Percentiles rank a stretch among this genome's conserved stretches.
phyloP scores from a whole-genome alignment of 2,113 vertebrate genomes.

The Pangasianodon gigas region DNA sequence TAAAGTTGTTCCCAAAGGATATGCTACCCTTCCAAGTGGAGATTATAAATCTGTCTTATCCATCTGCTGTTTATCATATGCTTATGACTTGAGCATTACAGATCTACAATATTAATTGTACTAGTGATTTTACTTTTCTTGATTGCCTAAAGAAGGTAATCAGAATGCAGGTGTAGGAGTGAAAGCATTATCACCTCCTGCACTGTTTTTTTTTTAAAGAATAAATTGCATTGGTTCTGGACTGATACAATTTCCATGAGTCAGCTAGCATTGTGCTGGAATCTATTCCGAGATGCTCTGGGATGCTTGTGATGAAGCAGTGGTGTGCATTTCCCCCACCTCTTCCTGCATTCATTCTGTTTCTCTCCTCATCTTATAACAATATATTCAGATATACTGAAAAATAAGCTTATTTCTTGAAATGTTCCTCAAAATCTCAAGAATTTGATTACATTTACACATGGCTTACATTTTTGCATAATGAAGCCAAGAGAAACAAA shows the following conservation, averaged over 20 bases:
- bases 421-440: neutral
- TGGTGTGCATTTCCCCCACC: conserved; percentile 47
- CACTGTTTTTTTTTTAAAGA: neutral
- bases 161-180: neutral
- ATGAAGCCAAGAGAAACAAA: neutral
- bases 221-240: conserved; percentile 19
- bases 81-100: neutral
- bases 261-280: conserved; percentile 38
- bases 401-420: neutral
- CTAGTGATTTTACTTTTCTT: conserved; percentile 11
- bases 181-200: conserved; percentile 15
- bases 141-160: conserved; percentile 24
- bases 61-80: conserved; percentile 8
- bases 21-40: conserved; percentile 15
- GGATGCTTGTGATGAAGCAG: conserved; percentile 67
- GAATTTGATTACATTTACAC: neutral
- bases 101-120: conserved; percentile 2
- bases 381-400: conserved; percentile 22
- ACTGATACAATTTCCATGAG: conserved; percentile 52
- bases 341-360: conserved; percentile 45
- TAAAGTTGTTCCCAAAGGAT: conserved; percentile 10
- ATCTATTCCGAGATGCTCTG: conserved; percentile 54
- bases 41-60: conserved; percentile 31
- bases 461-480: neutral
- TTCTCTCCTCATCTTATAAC: neutral